Evolutionary conservation across 2,113 vertebrate genomes (phyloP).

Genomic region (Lutjanus erythropterus): DNA sequence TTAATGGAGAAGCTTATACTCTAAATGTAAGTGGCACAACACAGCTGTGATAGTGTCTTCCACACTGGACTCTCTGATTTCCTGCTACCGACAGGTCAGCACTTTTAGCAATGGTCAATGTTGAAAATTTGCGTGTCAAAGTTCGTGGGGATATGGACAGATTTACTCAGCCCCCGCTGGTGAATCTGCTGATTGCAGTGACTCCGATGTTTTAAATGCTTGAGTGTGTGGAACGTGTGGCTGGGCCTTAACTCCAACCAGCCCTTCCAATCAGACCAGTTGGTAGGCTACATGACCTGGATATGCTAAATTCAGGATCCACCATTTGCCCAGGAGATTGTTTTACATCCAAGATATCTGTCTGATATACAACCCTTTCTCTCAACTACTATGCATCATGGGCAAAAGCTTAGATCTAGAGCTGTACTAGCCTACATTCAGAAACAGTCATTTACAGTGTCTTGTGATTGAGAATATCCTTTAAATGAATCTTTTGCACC

Average conservation of each 20-base stretch:
- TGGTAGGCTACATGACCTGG: background rate
- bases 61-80: no score
- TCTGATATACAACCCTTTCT: background rate
- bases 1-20: background rate
- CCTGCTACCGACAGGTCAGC: background rate
- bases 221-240: background rate
- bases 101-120: background rate
- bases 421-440: background rate
- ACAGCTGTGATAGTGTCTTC: background rate
- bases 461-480: background rate
- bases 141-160: background rate
- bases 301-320: background rate
- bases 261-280: background rate
- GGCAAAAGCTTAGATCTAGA: background rate
- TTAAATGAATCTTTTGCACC: background rate
- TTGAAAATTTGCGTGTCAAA: background rate
- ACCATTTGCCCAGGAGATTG: background rate
- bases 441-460: background rate
- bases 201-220: background rate
- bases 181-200: background rate
- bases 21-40: no score
- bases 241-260: background rate
- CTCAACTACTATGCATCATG: background rate
- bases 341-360: background rate
- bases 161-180: background rate